phyloP scores from a whole-genome alignment of 2,888 invertebrate genomes.

The Papilio protenor region DNA sequence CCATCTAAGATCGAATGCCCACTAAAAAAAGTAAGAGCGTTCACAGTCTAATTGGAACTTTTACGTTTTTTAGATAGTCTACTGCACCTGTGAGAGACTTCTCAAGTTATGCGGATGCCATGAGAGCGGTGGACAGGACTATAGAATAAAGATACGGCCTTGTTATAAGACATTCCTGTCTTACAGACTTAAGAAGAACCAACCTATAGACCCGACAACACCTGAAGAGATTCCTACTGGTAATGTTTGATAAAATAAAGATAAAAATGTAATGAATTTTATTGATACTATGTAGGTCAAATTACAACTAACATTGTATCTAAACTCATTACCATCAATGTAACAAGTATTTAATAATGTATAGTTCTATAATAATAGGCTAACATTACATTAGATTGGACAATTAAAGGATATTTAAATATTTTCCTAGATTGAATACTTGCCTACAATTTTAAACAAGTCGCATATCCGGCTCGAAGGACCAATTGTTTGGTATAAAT shows the following conservation, averaged over 20 bases:
- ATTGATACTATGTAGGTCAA: too few species aligned
- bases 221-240: constrained; percentile 63
- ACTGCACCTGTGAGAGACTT: constrained; percentile 90
- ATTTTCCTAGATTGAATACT: too few species aligned
- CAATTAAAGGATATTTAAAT: too few species aligned
- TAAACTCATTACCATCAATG: too few species aligned
- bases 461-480: too few species aligned
- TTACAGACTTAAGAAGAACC: constrained; percentile 68
- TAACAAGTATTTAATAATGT: too few species aligned
- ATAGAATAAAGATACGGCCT: constrained; percentile 80
- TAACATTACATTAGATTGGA: too few species aligned
- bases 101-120: constrained; percentile 88
- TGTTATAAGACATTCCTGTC: constrained; percentile 85
- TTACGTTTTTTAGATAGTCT: constrained; percentile 86
- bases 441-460: too few species aligned
- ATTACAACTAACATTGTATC: too few species aligned
- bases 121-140: constrained; percentile 81
- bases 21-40: neutral
- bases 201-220: constrained; percentile 66
- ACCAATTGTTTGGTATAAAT: too few species aligned
- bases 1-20: neutral
- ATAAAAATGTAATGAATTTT: too few species aligned
- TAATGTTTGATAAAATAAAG: neutral
- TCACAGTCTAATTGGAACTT: neutral
- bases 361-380: too few species aligned